Percentiles rank a stretch among this genome's conserved stretches.
Conservation (phyloP, 2,797 vertebrate genomes). For the Pogonophryne albipinna region DNA sequence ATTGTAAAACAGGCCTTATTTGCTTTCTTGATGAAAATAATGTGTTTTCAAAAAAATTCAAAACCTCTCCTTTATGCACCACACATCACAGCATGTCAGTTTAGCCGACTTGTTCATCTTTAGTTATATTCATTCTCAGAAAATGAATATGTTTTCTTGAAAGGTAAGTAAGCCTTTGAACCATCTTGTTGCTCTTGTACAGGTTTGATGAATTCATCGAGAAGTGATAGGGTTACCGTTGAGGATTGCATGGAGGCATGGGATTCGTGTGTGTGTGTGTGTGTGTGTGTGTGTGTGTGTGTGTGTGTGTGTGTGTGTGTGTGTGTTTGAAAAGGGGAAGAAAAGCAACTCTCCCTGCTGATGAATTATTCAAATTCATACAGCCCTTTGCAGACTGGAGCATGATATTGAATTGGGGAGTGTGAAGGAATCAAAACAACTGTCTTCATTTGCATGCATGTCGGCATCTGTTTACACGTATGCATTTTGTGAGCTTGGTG, state of each 20-base stretch:
- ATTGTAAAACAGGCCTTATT: not conserved
- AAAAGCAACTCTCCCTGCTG: conserved; percentile 31
- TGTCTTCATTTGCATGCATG: conserved; percentile 61
- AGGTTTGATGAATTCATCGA: conserved; percentile 24
- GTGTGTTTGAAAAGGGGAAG: not conserved
- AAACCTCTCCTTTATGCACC: not conserved
- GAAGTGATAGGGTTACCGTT: conserved; percentile 36
- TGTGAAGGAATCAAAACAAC: conserved; percentile 44
- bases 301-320: not conserved
- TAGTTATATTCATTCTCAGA: not conserved
- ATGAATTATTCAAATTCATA: conserved; percentile 65
- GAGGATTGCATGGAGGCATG: conserved; percentile 4
- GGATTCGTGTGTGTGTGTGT: not conserved
- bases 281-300: conserved; percentile 1
- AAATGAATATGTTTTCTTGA: not conserved
- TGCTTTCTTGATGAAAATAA: not conserved
- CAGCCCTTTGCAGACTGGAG: conserved; percentile 43
- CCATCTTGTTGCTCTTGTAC: not conserved
- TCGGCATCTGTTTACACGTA: conserved; percentile 44
- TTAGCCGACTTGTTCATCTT: not conserved
- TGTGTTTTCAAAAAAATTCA: not conserved
- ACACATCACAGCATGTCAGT: not conserved
- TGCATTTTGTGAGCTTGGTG: conserved; percentile 24
- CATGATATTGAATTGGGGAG: conserved; percentile 36
- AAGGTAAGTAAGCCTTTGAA: conserved; percentile 19